A percentile compares a stretch with the other conserved stretches of the same genome.
These are phyloP conservation scores for Tragelaphus scriptus DNA, from an alignment of 2,113 vertebrate genomes.

Conservation along the genomic window DNA sequence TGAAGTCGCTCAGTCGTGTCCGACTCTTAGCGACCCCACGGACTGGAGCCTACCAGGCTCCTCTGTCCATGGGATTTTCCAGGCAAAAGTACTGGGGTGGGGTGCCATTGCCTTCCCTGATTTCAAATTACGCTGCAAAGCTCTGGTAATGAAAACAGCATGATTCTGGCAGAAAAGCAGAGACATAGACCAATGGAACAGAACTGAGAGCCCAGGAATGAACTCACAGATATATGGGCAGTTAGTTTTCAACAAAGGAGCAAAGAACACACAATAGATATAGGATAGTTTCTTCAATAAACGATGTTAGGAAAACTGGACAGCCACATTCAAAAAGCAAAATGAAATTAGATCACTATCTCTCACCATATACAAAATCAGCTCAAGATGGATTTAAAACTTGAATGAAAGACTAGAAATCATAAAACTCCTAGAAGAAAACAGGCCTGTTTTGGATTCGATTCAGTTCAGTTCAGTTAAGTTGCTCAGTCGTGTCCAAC, in stretches of 20 bases:
- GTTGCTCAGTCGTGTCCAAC: rapidly evolving
- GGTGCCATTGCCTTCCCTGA: too few species aligned
- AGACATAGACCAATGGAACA: background rate
- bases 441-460: background rate
- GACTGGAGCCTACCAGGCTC: too few species aligned
- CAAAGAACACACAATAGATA: background rate
- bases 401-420: background rate
- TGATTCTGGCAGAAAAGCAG: background rate
- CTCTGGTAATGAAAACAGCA: background rate
- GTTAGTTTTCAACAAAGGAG: background rate
- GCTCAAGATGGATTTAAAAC: background rate
- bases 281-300: background rate
- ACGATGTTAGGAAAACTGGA: background rate
- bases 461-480: background rate
- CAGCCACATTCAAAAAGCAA: background rate
- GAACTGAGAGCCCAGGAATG: background rate
- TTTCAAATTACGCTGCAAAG: background rate
- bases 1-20: too few species aligned
- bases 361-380: background rate
- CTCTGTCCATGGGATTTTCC: too few species aligned
- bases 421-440: background rate
- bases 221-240: background rate
- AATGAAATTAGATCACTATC: background rate
- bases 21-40: too few species aligned
- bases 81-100: too few species aligned